Evolutionary conservation across 2,797 vertebrate genomes (phyloP), one percentile per base, ranked within the genome.

Genomic region (Lepus oiostolus): DNA sequence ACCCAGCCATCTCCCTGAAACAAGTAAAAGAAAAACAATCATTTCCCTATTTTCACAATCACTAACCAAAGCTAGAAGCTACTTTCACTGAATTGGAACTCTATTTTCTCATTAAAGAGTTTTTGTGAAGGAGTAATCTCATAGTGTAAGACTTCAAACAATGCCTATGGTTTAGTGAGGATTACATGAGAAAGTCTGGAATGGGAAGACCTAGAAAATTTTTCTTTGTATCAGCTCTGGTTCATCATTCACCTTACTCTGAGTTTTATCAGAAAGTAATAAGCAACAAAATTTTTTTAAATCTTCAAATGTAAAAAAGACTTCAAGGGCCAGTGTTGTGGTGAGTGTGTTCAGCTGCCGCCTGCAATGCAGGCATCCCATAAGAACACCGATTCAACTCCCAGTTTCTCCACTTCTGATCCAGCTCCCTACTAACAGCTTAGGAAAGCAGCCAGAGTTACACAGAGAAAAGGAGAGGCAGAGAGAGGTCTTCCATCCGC

Each of bases 1-100:
- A 99, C 90, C 99, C 99, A 99, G 97, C 99, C 99, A 85, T 99
- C 99, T 68, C 99, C 99, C 99, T 99, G 98, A 52, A 90, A 97
- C 19, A 96, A 96, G 96, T 38, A 95, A 85, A 97, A 91, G 87
- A 96, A 83, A 91, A 79, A 92, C 32, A 81, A 72, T 5, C 13
- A 86, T 38, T 77, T 42, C 26, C 92, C 54, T 71, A 80, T 65
- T 80, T 93, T 93, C 71, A 63, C 42, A 94, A 68, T 67, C 26
- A 85, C 75, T 94, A 75, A 77, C 28, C 71, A 72, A 83, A 96
- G 86, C 54, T 42, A 71, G 50, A 92, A 80, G 19, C 26, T 50
- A 92, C 63, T 24, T 75, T 54, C 38, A 50, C 2, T 32, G 47
- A 92, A 85, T 85, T 72, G 26, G 24, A 87, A 88, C 77, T 85